These are phyloP conservation scores for Orycteropus afer DNA, from an alignment of 2,113 vertebrate species.

Conservation along the genomic window DNA sequence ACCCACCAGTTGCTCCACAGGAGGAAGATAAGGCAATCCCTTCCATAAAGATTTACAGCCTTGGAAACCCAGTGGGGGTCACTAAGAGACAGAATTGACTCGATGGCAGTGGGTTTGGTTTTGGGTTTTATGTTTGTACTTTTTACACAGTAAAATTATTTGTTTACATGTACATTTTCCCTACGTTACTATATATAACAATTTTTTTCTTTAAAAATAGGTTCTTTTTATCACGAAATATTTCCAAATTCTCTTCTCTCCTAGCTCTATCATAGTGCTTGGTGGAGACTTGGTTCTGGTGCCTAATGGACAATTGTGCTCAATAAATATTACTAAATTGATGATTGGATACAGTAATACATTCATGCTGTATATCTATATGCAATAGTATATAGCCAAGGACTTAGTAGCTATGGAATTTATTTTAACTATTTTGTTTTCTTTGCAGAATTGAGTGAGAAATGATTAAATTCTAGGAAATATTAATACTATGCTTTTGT, in stretches of 20 bases:
- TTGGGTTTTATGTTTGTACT: not conserved
- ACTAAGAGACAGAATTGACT: no score
- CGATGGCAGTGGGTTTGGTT: no score
- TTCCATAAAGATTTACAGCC: no score
- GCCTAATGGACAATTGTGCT: not conserved
- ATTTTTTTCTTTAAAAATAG: not conserved
- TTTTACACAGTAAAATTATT: not conserved
- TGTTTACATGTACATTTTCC: not conserved
- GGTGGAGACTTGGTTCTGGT: not conserved
- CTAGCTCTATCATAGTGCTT: not conserved
- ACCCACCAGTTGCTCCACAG: no score
- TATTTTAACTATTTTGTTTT: slow-evolving; percentile 12
- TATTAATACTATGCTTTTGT: slow-evolving; percentile 29
- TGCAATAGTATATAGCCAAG: not conserved
- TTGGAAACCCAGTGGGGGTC: no score
- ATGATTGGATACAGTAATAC: not conserved
- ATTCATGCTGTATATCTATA: not conserved
- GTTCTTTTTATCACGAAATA: not conserved
- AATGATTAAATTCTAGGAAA: not conserved
- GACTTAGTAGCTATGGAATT: slow-evolving; percentile 16
- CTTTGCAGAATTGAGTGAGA: slow-evolving; percentile 29
- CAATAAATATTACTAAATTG: not conserved
- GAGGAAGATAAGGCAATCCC: no score
- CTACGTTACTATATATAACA: not conserved
- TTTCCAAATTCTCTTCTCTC: not conserved